phyloP scores from a whole-genome alignment of 1,140 invertebrate genomes.

The Orchesella cincta region DNA sequence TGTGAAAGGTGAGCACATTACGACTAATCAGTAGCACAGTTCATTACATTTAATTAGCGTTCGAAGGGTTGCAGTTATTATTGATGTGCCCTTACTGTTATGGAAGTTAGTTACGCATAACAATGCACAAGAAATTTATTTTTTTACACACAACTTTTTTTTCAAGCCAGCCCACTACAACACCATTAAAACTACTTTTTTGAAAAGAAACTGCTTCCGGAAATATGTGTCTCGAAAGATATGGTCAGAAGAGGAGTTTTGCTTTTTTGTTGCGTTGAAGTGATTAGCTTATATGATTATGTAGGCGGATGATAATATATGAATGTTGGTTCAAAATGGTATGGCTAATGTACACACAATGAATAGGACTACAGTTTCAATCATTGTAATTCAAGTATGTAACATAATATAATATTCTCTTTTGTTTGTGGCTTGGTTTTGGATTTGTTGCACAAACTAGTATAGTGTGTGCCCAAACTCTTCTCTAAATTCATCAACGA shows the following conservation, averaged over 20 bases:
- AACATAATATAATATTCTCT: not conserved
- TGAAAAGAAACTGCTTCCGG: slow-evolving; percentile 12
- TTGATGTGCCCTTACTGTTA: not conserved
- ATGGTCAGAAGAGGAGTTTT: not conserved
- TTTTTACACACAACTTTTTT: not conserved
- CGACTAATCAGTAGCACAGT: slow-evolving; percentile 18
- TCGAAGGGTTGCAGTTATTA: slow-evolving; percentile 9
- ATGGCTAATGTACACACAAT: not conserved
- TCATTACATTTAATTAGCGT: slow-evolving; percentile 29
- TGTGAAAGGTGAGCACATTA: slow-evolving; percentile 9
- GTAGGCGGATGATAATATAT: not conserved
- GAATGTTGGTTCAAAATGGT: not conserved
- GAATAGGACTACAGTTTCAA: not conserved
- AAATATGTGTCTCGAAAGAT: slow-evolving; percentile 20
- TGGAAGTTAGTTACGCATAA: slow-evolving; percentile 26
- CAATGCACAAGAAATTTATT: not conserved
- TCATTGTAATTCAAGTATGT: not conserved
- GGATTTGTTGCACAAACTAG: not conserved
- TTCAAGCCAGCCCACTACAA: slow-evolving; percentile 1
- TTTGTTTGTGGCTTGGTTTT: not conserved
- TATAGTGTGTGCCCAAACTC: no score
- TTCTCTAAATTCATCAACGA: no score
- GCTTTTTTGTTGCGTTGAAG: not conserved
- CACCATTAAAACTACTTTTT: not conserved
- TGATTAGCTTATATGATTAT: not conserved